Conservation (phyloP, 2,888 invertebrate genomes). For the Pollenia angustigena region DNA sequence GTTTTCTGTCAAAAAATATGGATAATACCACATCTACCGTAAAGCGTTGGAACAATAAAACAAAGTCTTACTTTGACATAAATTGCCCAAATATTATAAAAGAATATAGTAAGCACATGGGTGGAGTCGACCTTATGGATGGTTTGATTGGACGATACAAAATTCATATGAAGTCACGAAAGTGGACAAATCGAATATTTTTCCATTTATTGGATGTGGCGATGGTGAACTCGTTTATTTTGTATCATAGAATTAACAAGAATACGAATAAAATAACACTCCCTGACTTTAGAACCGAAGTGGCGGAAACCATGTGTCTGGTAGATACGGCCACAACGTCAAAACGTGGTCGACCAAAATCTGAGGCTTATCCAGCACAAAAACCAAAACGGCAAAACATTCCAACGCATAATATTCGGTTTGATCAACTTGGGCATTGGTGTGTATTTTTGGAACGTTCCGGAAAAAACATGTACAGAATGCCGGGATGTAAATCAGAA, state of each 20-base stretch:
- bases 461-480: slow-evolving; percentile 13
- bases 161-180: background rate
- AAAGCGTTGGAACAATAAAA: slow-evolving; percentile 5
- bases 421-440: slow-evolving; percentile 10
- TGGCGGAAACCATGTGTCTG: background rate
- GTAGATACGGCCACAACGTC: background rate
- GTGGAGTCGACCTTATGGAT: slow-evolving; percentile 16
- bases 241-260: slow-evolving; percentile 8
- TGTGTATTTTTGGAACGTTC: background rate
- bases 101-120: background rate
- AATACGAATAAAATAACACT: slow-evolving; percentile 17
- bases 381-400: slow-evolving; percentile 5
- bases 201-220: slow-evolving; percentile 18
- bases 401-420: background rate
- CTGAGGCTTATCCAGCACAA: background rate
- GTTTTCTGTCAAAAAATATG: slow-evolving; percentile 13
- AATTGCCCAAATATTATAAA: slow-evolving; percentile 6
- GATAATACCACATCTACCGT: background rate
- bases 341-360: background rate
- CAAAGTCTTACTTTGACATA: background rate
- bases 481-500: slow-evolving; percentile 17
- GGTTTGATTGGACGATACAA: slow-evolving; percentile 15
- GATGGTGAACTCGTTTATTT: slow-evolving; percentile 10
- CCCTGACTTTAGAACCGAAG: slow-evolving; percentile 13
- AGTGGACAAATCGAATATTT: slow-evolving; percentile 6